Percentiles rank a stretch among this genome's conserved stretches.
These are phyloP conservation scores for Brachystomella parvula DNA, from an alignment of 1,140 invertebrate genomes.

Conservation along the genomic window DNA sequence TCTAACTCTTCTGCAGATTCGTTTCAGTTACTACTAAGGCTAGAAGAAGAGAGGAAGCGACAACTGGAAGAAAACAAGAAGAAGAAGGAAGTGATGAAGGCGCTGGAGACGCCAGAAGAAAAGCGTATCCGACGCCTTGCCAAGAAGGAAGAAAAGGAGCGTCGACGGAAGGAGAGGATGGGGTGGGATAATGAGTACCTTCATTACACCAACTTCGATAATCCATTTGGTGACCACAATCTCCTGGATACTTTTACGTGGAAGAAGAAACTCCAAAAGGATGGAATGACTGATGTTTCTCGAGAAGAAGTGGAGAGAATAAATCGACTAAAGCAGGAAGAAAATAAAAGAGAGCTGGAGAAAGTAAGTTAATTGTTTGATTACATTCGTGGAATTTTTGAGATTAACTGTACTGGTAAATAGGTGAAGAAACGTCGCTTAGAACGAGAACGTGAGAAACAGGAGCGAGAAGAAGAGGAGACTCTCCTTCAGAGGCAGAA, in stretches of 20 bases:
- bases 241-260: constrained; percentile 90
- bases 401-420: constrained; percentile 1
- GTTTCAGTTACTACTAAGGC: constrained; percentile 58
- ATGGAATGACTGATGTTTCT: constrained; percentile 72
- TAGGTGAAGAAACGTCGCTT: constrained; percentile 78
- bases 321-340: constrained; percentile 78
- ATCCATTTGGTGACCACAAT: constrained; percentile 96
- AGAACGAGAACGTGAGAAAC: constrained; percentile 81
- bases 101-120: constrained; percentile 89
- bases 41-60: constrained; percentile 61
- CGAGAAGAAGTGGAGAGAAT: constrained; percentile 75
- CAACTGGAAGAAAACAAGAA: constrained; percentile 58
- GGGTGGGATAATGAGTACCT: constrained; percentile 94
- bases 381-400: not conserved
- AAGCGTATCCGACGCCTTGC: constrained; percentile 74
- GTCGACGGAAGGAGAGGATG: constrained; percentile 77
- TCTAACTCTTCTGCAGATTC: constrained; percentile 49
- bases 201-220: constrained; percentile 95
- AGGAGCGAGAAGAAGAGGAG: constrained; percentile 82
- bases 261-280: constrained; percentile 92
- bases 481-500: constrained; percentile 78
- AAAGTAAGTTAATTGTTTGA: constrained; percentile 50
- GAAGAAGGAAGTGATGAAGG: constrained; percentile 76
- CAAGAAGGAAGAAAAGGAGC: constrained; percentile 88
- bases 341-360: constrained; percentile 79